Base-by-base conservation (phyloP, 1,140 invertebrate genomes). In the Colletes gigas region DNA sequence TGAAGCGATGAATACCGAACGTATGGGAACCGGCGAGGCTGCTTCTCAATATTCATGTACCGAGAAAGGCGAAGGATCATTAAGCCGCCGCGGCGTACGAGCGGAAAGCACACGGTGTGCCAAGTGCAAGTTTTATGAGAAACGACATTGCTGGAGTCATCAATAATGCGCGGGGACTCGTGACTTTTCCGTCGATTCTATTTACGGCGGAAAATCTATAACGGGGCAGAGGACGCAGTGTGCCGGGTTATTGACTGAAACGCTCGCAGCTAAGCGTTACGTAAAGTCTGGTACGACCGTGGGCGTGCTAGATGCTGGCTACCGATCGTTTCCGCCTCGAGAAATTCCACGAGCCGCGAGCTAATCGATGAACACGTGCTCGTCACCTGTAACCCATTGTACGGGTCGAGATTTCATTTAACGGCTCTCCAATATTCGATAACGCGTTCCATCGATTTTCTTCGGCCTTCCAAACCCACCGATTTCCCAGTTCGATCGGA, bases 241-340 rank as follows among this genome's bases (percentile, higher is more conserved):
- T 62, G 62, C 60, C 79, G 83, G 88, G 87, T 89, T 89, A 88
- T 89, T 89, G 88, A 87, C 87, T 88, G 87, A 83, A 83, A 78
- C 79, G 76, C 68, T 84, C 60, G 63, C 68, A 62, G 67, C 78
- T 59, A 50, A 70, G 21, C 68, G 67, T 88, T 86, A 80, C 78
- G 81, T 87, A 85, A 84, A 82, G 65, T 39, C 62, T 47, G 47
- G 19, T 2, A 50, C 52, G 19, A 14, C 17, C 30, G 60, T 52
- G 21, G 15, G n/a, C 68, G 65, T 60, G 63, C 17, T 57, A 4
- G 8, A 50, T 44, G 62, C 19, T 39, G 30, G 50, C 57, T 15
- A 52, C 60, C 44, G 21, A 41, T 63, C 68, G 59, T 75, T 80
- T 75, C 63, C 71, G 62, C 39, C n/a, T 68, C 21, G 62, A 74